Base-by-base conservation (phyloP, 2,113 vertebrate species). In the Saiga tatarica region DNA sequence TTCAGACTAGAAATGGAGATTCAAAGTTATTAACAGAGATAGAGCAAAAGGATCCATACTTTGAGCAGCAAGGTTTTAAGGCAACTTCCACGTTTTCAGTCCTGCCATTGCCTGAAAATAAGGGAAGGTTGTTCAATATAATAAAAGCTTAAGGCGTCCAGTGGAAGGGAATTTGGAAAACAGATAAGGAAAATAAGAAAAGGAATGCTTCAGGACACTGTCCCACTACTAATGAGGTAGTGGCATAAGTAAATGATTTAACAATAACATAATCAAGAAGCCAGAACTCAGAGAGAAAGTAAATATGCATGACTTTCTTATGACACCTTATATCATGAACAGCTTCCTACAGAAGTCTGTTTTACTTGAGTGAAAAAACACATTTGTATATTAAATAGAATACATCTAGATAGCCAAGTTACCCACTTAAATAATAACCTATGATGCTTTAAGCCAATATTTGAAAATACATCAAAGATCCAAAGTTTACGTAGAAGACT, bases 381-480 rank as follows among this genome's bases (percentile, higher is more conserved):
- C 62, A 92, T 85, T 64, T 84, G 60, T 92, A 76, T 94, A 88
- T 92, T 82, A 97, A 97, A 88, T 36, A 94, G 85, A 81, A 92
- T 95, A 91, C 53, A 97, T 64, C 50, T 42, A 96, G 92, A 95
- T 71, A 97, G 88, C 53, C 60, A 97, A 96, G 91, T 95, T 94
- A 97, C 76, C 89, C 90, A 52, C 86, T 91, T 95, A 96, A 97
- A 94, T 95, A 96, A 95, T 60, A 95, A 85, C 83, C 67, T 71
- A 57, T 95, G 74, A 93, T 7, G 33, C 91, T 89, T 97, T 97
- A 94, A 97, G 97, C 88, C 87, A 96, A 86, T 93, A 95, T 97
- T 95, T 97, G 95, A 97, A 97, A 97, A 97, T 82, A 96, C 87
- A 97, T 92, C 93, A 92, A 95, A 97, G 97, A 97, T 86, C 94